Percentiles rank a stretch among this genome's conserved stretches.
Evolutionary conservation across 2,888 invertebrate genomes (phyloP).

Genomic region (Lepas anatifera): DNA sequence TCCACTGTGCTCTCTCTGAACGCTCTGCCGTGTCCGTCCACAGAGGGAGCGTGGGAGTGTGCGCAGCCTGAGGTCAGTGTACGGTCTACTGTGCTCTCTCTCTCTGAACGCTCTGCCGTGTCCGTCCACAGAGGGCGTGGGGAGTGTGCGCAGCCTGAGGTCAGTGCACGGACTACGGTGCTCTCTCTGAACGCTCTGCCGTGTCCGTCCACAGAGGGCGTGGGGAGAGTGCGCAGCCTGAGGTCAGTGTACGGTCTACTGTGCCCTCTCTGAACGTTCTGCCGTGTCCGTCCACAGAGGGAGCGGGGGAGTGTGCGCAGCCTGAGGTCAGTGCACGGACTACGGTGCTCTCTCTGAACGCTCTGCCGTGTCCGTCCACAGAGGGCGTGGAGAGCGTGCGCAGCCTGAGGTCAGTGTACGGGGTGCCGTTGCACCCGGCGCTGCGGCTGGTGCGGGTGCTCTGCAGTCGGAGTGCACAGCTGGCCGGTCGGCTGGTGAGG

Average conservation of each 20-base stretch:
- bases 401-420: not conserved
- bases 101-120: not conserved
- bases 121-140: slow-evolving; percentile 1
- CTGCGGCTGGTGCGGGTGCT: slow-evolving; percentile 61
- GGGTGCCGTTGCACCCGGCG: slow-evolving; percentile 52
- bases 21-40: too few relatives aligned
- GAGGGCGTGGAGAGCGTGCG: not conserved
- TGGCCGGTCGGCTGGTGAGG: slow-evolving; percentile 42
- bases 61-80: too few relatives aligned
- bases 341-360: too few relatives aligned
- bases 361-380: not conserved
- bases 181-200: too few relatives aligned
- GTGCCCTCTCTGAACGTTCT: too few relatives aligned
- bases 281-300: too few relatives aligned
- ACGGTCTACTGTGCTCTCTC: too few relatives aligned
- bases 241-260: too few relatives aligned
- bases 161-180: slow-evolving; percentile 43
- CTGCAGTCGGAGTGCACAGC: slow-evolving; percentile 45
- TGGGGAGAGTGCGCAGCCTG: too few relatives aligned
- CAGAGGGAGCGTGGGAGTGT: not conserved
- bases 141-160: slow-evolving; percentile 17
- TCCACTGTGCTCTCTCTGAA: too few relatives aligned
- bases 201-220: not conserved
- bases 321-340: too few relatives aligned
- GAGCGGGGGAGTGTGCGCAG: too few relatives aligned